A percentile compares a stretch with the other conserved stretches of the same genome.
Evolutionary conservation across 1,140 invertebrate genomes (phyloP).

Genomic region (Saccostrea glomerata): DNA sequence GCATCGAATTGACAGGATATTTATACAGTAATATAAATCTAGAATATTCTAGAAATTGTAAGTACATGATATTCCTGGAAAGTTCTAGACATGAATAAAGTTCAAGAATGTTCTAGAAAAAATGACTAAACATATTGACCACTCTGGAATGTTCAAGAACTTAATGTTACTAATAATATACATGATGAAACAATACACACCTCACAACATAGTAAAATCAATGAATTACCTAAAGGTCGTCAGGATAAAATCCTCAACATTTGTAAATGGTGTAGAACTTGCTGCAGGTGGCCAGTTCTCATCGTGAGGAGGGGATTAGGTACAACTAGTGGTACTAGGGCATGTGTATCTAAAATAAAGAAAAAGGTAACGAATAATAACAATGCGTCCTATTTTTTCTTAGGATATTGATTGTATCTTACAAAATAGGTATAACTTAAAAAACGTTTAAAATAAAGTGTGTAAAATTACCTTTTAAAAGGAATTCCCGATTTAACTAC

Average conservation of each 20-base stretch:
- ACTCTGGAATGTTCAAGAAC: no score
- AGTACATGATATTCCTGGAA: no score
- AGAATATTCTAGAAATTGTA: no score
- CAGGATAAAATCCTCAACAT: constrained; percentile 5
- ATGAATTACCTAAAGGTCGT: background rate
- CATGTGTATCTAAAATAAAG: background rate
- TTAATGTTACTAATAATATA: no score
- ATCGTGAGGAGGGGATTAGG: background rate
- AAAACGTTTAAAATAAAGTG: background rate
- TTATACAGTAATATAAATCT: no score
- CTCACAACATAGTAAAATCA: no score
- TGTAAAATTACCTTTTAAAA: constrained; percentile 8
- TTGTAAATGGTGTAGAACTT: constrained; percentile 12
- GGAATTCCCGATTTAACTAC: background rate
- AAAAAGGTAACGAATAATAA: background rate
- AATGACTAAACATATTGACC: no score
- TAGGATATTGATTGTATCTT: constrained; percentile 2
- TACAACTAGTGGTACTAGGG: background rate
- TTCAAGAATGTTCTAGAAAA: no score
- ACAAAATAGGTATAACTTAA: background rate
- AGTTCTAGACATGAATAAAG: no score
- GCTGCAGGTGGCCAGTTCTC: no score
- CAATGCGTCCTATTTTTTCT: background rate
- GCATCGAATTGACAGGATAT: no score
- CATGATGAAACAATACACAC: no score